Evolutionary conservation across 2,888 invertebrate genomes (phyloP), one percentile per base, ranked within the genome.

Genomic region (Nomada goodeniana): DNA sequence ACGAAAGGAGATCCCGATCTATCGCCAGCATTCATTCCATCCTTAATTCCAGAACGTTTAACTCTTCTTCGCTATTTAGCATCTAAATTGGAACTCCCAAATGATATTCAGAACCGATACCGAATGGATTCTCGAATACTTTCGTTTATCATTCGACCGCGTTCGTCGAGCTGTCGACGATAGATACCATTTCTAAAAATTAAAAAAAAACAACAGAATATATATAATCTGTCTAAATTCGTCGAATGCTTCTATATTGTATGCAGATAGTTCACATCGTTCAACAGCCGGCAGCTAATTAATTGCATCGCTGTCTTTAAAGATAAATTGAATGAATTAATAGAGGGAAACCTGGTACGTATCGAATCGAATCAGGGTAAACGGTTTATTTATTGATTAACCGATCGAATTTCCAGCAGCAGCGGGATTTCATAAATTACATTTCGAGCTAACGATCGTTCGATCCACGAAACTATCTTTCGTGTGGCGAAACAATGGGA

Each of bases 391-490:
- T 1, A 63, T 15, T 36, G 20, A 67, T 52, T 15, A 1, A 20
- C 52, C 36, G 36, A n/a, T 67, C 23, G 52, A 53, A 29, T 20
- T 29, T 29, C 29, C n/a, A 20, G 10, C 60, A 53, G 20, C 53
- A 18, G 18, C 53, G 53, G 11, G 52, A 36, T 15, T 67, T 20
- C 29, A 67, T 9, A 53, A 67, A 53, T 67, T 53, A 53, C 36
- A 52, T 29, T 53, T 67, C 15, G n/a, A 20, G 29, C 3, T 20
- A 36, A n/a, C 52, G 36, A 53, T 53, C 29, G 10, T 20, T 44
- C 52, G 20, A 47, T 47, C 15, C 53, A n/a, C 53, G 20, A 20
- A 53, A 53, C 53, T n/a, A 53, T 20, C 53, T n/a, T n/a, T 20
- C 53, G 53, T 10, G 9, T 11, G 53, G 15, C 7, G 36, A 10